phyloP scores from a whole-genome alignment of 2,113 vertebrate species.

The Proteles cristata region DNA sequence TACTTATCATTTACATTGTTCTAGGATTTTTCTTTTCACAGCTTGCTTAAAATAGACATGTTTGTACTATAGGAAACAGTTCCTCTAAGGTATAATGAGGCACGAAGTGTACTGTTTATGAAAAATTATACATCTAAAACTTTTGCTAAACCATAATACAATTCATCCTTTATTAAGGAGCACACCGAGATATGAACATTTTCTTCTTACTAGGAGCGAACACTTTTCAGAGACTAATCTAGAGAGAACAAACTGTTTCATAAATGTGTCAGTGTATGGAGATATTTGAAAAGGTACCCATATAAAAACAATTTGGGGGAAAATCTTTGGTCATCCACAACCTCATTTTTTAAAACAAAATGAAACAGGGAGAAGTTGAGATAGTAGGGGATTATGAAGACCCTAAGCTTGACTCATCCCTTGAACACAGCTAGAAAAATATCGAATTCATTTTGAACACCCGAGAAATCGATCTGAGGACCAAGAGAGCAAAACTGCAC shows the following conservation, averaged over 20 bases:
- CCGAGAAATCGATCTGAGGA: no score
- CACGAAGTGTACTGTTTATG: constrained; percentile 45
- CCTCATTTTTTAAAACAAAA: neutral
- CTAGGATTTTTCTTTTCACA: constrained; percentile 42
- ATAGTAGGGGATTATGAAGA: no score
- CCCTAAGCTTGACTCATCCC: no score
- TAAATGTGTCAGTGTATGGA: neutral
- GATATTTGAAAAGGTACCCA: neutral
- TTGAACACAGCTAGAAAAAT: no score
- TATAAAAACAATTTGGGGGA: neutral
- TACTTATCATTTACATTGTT: constrained; percentile 28
- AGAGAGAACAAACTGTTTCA: constrained; percentile 34
- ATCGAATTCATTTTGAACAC: no score
- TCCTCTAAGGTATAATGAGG: constrained; percentile 42
- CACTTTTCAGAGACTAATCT: constrained; percentile 3
- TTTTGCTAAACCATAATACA: constrained; percentile 45
- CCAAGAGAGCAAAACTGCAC: no score
- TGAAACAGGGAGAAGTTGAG: neutral
- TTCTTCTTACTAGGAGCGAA: constrained; percentile 29
- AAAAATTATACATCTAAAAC: constrained; percentile 56
- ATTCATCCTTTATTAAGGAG: constrained; percentile 63
- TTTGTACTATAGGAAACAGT: neutral
- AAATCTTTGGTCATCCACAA: neutral
- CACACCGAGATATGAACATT: constrained; percentile 32
- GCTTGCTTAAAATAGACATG: constrained; percentile 63